Percentiles rank a stretch among this genome's conserved stretches.
Evolutionary conservation across 2,888 invertebrate genomes (phyloP).

Genomic region (Polyploca ridens): DNA sequence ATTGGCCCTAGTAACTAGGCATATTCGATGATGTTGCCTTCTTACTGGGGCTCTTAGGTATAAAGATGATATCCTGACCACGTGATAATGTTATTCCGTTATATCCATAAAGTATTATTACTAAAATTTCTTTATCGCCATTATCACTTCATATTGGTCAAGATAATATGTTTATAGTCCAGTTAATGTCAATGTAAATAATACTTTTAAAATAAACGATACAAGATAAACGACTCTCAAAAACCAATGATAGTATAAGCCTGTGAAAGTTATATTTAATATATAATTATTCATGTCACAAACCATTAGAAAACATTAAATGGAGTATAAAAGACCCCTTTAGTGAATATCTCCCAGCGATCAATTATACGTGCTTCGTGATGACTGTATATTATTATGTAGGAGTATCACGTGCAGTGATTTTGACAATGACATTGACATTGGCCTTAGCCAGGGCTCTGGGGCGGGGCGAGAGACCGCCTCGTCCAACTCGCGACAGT

Average conservation of each 20-base stretch:
- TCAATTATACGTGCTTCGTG: neutral
- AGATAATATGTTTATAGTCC: too few species aligned
- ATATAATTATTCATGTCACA: neutral
- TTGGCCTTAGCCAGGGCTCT: slow-evolving; percentile 51
- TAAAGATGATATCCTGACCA: slow-evolving; percentile 14
- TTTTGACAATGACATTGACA: slow-evolving; percentile 74
- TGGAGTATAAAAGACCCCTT: neutral
- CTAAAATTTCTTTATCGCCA: too few species aligned
- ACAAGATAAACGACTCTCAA: neutral
- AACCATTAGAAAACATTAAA: neutral
- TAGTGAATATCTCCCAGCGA: neutral
- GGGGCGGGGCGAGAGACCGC: slow-evolving; percentile 22
- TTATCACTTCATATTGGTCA: too few species aligned
- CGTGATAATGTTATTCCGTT: slow-evolving; percentile 12
- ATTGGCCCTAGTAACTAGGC: too few species aligned
- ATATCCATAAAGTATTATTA: too few species aligned
- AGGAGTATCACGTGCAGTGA: slow-evolving; percentile 44
- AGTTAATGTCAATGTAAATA: too few species aligned
- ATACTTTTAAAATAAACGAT: neutral
- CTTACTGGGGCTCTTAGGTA: too few species aligned
- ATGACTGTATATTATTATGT: neutral
- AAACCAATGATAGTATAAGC: neutral
- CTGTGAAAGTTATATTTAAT: neutral
- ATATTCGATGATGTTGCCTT: too few species aligned
- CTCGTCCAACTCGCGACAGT: slow-evolving; percentile 20